Conservation (phyloP, 2,797 vertebrate genomes). For the Arremon aurantiirostris region DNA sequence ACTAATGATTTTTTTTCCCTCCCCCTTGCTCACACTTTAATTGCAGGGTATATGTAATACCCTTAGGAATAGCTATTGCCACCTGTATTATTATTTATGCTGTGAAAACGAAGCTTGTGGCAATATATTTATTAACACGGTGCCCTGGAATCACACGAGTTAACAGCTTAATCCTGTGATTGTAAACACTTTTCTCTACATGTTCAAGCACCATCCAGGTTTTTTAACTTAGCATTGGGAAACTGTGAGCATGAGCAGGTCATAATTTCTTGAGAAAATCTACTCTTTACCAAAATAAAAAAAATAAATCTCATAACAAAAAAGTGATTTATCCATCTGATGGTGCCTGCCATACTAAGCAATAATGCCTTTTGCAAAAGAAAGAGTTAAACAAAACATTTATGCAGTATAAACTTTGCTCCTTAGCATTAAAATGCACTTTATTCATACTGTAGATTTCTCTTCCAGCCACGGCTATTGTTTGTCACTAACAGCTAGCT, state of each 20-base stretch:
- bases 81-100: constrained; percentile 79
- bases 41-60: constrained; percentile 74
- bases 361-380: constrained; percentile 53
- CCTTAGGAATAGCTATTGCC: constrained; percentile 75
- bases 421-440: constrained; percentile 79
- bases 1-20: constrained; percentile 71
- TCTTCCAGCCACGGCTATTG: constrained; percentile 81
- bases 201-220: constrained; percentile 26
- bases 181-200: constrained; percentile 66
- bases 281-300: background rate
- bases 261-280: constrained; percentile 26
- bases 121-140: constrained; percentile 76
- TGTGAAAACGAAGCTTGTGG: constrained; percentile 73
- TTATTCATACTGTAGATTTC: constrained; percentile 78
- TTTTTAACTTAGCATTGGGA: constrained; percentile 52
- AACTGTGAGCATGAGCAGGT: constrained; percentile 16
- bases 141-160: constrained; percentile 69
- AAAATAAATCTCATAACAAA: background rate
- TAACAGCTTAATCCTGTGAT: constrained; percentile 72
- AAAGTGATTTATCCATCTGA: constrained; percentile 30
- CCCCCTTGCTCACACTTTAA: constrained; percentile 76
- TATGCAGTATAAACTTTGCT: constrained; percentile 77
- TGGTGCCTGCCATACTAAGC: background rate
- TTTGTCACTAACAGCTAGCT: constrained; percentile 87
- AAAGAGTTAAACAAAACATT: constrained; percentile 78